These are phyloP conservation scores for Kobus ellipsiprymnus DNA, from an alignment of 2,113 vertebrate species.

Conservation along the genomic window DNA sequence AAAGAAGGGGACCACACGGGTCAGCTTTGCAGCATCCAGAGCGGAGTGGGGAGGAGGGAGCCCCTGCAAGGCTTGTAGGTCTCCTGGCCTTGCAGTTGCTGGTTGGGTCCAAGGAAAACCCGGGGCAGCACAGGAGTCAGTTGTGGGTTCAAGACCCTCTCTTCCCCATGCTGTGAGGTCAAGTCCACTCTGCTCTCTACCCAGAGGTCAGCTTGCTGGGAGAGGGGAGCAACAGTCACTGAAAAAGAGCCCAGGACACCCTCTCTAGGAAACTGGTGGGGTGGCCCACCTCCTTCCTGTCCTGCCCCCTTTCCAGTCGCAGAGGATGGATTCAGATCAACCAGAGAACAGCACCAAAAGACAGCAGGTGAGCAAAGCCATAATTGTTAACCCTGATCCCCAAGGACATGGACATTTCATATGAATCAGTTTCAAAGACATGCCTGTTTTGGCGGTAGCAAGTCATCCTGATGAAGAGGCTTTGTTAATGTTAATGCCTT, in stretches of 20 bases:
- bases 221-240: not conserved
- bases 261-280: accelerated
- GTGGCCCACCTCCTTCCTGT: not conserved
- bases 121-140: not conserved
- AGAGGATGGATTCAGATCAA: accelerated
- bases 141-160: accelerated
- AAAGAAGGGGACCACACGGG: not conserved
- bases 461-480: not conserved
- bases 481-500: not conserved
- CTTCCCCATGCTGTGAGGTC: accelerated
- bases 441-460: not conserved
- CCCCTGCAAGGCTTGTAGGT: not conserved
- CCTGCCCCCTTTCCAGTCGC: accelerated
- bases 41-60: accelerated
- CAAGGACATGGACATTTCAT: too few species aligned
- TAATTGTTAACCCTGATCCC: not conserved
- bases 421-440: not conserved
- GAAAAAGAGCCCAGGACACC: not conserved
- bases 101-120: not conserved
- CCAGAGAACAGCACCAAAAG: not conserved
- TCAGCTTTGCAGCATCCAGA: not conserved
- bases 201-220: not conserved
- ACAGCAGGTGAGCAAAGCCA: not conserved
- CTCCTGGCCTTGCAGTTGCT: not conserved
- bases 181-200: not conserved